Conservation (phyloP, 2,113 vertebrate genomes). For the Petrocephalus zakoni region DNA sequence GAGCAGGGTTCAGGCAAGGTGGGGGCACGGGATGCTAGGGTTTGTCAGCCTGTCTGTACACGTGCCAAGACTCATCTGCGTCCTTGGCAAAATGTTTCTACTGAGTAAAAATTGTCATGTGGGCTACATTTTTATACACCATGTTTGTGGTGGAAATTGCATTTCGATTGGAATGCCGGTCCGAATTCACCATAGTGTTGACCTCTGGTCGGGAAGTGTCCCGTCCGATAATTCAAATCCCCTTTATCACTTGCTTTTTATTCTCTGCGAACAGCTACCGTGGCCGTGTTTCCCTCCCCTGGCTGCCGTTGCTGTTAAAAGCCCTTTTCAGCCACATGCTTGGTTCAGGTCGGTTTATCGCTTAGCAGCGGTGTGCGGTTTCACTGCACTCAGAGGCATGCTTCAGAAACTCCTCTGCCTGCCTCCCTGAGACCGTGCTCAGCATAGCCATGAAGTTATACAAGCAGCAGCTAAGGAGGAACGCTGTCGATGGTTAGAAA, state of each 20-base stretch:
- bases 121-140: background rate
- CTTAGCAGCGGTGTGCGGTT: background rate
- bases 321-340: background rate
- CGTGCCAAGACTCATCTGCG: too few species aligned
- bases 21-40: too few species aligned
- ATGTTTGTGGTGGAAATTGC: background rate
- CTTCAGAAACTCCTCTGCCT: background rate
- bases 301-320: background rate
- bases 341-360: background rate
- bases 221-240: background rate
- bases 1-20: too few species aligned
- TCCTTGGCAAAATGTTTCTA: background rate
- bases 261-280: background rate
- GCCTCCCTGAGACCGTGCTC: background rate
- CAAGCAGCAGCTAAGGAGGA: background rate
- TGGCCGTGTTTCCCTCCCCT: background rate
- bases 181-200: background rate
- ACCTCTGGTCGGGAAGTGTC: background rate
- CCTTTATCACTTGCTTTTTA: background rate
- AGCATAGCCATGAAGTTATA: background rate
- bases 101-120: background rate
- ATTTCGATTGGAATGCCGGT: background rate
- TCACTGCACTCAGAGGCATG: background rate
- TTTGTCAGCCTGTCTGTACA: too few species aligned
- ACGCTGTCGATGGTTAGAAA: background rate